A percentile compares a stretch with the other conserved stretches of the same genome.
phyloP scores from a whole-genome alignment of 2,113 vertebrate species.

The Seriola rivoliana region DNA sequence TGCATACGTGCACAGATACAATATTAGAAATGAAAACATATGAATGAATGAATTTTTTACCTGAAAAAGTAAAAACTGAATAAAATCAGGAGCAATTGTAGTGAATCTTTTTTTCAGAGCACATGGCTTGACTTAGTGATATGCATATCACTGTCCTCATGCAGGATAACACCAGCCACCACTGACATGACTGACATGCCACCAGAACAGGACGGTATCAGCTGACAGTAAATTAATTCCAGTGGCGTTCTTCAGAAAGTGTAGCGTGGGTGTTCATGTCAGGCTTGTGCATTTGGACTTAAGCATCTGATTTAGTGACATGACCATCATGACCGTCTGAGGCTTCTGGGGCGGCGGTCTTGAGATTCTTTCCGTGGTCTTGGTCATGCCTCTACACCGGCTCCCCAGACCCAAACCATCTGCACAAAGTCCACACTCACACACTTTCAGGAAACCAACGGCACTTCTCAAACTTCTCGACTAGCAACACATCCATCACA shows the following conservation, averaged over 20 bases:
- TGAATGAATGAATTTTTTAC: background rate
- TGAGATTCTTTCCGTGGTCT: slow-evolving; percentile 68
- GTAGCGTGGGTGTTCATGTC: slow-evolving; percentile 37
- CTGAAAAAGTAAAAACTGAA: background rate
- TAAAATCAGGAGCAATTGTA: no score
- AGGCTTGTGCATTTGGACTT: background rate
- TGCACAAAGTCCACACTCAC: background rate
- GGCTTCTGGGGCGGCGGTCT: slow-evolving; percentile 18
- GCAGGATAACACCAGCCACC: background rate
- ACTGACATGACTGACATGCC: background rate
- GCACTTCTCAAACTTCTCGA: background rate
- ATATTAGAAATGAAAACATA: background rate
- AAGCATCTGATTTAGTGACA: slow-evolving; percentile 34
- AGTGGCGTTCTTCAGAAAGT: background rate
- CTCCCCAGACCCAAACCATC: slow-evolving; percentile 6
- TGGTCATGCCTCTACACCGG: slow-evolving; percentile 7
- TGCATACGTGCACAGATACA: background rate
- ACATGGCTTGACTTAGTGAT: background rate
- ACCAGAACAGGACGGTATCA: slow-evolving; percentile 8
- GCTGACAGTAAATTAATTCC: background rate
- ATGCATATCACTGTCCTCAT: background rate
- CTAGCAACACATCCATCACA: no score
- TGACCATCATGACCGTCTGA: slow-evolving; percentile 1
- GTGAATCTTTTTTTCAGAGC: background rate
- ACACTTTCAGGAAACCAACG: background rate